Percentiles rank a stretch among this genome's conserved stretches.
These are phyloP conservation scores for Eugnorisma glareosa DNA, from an alignment of 2,888 invertebrate genomes.

Conservation along the genomic window DNA sequence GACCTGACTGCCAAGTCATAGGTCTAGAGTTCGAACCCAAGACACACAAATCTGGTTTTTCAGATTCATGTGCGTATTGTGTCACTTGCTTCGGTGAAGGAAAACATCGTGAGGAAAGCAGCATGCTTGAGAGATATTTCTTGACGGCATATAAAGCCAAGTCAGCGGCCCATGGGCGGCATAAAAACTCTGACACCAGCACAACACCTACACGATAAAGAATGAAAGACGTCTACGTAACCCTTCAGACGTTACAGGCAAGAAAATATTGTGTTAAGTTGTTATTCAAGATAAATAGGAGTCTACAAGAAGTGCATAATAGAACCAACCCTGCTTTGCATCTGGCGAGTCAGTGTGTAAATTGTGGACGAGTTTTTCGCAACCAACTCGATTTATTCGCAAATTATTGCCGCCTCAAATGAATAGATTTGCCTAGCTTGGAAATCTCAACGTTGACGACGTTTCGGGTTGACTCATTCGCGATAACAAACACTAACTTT, in stretches of 20 bases:
- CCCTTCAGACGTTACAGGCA: not conserved
- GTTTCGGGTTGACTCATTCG: slow-evolving; percentile 27
- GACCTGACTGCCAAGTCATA: too few species aligned
- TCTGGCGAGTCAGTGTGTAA: slow-evolving; percentile 48
- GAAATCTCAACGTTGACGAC: slow-evolving; percentile 33
- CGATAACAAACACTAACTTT: not conserved
- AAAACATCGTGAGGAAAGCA: too few species aligned
- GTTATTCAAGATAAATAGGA: not conserved
- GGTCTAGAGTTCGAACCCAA: too few species aligned
- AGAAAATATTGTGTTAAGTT: not conserved
- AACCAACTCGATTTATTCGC: slow-evolving; percentile 71
- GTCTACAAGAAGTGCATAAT: slow-evolving; percentile 11
- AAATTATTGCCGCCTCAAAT: slow-evolving; percentile 74
- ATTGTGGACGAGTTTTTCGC: slow-evolving; percentile 74
- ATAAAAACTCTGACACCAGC: too few species aligned
- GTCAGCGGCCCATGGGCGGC: too few species aligned
- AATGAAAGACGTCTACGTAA: not conserved
- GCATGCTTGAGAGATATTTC: too few species aligned
- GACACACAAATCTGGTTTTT: too few species aligned
- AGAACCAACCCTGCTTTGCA: slow-evolving; percentile 35
- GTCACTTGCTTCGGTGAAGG: too few species aligned
- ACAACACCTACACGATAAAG: too few species aligned
- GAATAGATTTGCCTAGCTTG: slow-evolving; percentile 64
- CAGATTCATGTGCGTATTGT: too few species aligned
- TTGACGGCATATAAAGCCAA: too few species aligned